Percentiles rank a stretch among this genome's conserved stretches.
Conservation (phyloP, 2,797 vertebrate genomes). For the Parauchenoglanis punctatus region DNA sequence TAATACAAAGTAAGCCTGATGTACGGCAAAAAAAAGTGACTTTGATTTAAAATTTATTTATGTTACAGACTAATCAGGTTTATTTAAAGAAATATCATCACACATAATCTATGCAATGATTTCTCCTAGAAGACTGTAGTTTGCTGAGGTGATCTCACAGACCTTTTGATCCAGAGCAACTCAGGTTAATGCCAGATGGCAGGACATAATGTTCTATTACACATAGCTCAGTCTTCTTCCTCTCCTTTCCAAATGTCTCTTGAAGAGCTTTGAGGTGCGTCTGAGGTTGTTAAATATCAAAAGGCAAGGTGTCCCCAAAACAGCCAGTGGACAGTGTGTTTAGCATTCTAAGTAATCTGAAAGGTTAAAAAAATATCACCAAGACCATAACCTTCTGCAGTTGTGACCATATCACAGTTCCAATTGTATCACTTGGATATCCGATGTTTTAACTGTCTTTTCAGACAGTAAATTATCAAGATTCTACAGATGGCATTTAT, state of each 20-base stretch:
- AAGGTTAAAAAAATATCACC: not conserved
- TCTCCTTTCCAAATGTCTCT: constrained; percentile 1
- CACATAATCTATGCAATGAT: not conserved
- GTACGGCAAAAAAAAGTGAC: not conserved
- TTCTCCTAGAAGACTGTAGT: not conserved
- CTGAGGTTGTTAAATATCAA: not conserved
- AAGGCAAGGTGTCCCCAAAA: not conserved
- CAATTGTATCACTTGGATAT: not conserved
- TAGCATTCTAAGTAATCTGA: not conserved
- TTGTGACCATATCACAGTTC: not conserved
- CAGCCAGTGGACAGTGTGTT: not conserved
- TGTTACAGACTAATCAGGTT: not conserved
- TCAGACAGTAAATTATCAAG: not conserved
- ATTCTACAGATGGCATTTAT: not conserved
- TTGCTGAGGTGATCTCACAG: no score
- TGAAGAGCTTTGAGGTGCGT: not conserved
- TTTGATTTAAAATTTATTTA: not conserved
- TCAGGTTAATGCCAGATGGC: not conserved
- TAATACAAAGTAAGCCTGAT: not conserved
- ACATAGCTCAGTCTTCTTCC: not conserved
- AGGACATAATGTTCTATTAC: not conserved
- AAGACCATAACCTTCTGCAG: not conserved
- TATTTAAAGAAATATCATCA: not conserved
- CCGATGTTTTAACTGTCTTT: not conserved
- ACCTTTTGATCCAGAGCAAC: not conserved